These are phyloP conservation scores for Drosophila neoperkinsi DNA, from an alignment of 2,888 invertebrate genomes.

Conservation along the genomic window DNA sequence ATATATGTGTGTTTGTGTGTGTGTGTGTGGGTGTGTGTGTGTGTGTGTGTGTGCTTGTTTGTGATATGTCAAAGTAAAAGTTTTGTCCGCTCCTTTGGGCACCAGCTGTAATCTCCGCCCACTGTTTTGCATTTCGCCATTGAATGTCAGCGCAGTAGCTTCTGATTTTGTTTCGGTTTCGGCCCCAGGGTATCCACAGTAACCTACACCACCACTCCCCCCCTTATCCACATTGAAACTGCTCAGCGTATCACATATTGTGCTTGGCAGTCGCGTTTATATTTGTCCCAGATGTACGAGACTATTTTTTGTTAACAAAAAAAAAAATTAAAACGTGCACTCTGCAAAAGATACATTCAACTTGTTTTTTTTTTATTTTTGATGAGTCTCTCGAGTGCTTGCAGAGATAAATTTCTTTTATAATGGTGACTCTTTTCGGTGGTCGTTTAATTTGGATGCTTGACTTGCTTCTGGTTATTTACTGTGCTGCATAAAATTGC, in stretches of 20 bases:
- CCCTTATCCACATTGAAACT: not conserved
- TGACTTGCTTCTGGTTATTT: not conserved
- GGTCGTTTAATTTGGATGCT: conserved; percentile 5
- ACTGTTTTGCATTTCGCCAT: conserved; percentile 73
- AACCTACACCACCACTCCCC: not conserved
- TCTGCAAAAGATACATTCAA: conserved; percentile 28
- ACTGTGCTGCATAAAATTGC: not conserved
- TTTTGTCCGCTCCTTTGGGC: conserved; percentile 70
- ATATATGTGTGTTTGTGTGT: conserved; percentile 9
- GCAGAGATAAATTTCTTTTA: conserved; percentile 18
- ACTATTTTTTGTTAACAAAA: conserved; percentile 38
- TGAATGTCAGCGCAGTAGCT: conserved; percentile 58
- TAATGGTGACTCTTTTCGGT: not conserved
- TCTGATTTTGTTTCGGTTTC: conserved; percentile 57
- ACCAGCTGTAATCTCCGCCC: conserved; percentile 68
- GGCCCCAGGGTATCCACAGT: conserved; percentile 34
- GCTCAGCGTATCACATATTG: conserved; percentile 36
- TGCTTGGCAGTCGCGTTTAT: conserved; percentile 45
- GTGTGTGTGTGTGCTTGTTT: conserved; percentile 28
- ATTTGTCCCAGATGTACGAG: conserved; percentile 70
- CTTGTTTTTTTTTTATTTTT: conserved; percentile 10
- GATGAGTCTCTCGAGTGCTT: conserved; percentile 48
- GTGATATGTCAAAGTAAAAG: conserved; percentile 75
- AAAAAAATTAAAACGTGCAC: conserved; percentile 66
- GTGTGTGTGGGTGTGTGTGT: conserved; percentile 12